Percentiles rank a stretch among this genome's conserved stretches.
Evolutionary conservation across 2,113 vertebrate genomes (phyloP).

Genomic region (Gavia stellata): DNA sequence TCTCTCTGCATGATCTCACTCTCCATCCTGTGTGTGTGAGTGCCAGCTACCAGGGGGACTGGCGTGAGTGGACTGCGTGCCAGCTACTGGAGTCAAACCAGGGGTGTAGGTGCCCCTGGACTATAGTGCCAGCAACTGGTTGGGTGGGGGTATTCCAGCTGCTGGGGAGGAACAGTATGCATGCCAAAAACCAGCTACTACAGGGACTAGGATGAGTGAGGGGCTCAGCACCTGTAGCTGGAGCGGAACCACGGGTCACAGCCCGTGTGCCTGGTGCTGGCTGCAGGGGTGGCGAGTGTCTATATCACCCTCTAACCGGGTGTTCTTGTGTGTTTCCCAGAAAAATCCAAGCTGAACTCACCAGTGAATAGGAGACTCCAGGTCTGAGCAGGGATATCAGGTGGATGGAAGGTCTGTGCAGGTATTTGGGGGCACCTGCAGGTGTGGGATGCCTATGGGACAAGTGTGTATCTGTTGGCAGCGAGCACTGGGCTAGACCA

Average conservation of each 20-base stretch:
- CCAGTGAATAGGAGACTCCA: accelerated
- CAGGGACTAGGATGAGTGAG: not conserved
- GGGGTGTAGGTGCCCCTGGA: not conserved
- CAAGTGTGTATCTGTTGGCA: not conserved
- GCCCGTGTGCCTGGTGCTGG: not conserved
- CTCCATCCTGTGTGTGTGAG: not conserved
- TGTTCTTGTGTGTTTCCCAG: not conserved
- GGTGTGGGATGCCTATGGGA: not conserved
- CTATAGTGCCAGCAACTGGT: not conserved
- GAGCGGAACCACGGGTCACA: not conserved
- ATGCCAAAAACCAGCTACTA: not conserved
- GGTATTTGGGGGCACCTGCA: not conserved
- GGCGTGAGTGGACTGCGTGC: not conserved
- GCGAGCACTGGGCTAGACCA: not conserved
- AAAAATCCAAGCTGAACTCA: not conserved
- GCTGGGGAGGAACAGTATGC: not conserved
- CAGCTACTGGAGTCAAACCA: not conserved
- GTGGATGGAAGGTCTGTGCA: not conserved
- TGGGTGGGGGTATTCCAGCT: not conserved
- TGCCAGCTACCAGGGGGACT: not conserved
- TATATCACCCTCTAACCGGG: not conserved
- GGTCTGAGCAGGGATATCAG: not conserved
- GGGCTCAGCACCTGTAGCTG: accelerated
- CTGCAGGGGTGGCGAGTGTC: not conserved
- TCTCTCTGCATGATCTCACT: not conserved